Base-by-base conservation (phyloP, 2,113 vertebrate species). In the Herpetotheres cachinnans region DNA sequence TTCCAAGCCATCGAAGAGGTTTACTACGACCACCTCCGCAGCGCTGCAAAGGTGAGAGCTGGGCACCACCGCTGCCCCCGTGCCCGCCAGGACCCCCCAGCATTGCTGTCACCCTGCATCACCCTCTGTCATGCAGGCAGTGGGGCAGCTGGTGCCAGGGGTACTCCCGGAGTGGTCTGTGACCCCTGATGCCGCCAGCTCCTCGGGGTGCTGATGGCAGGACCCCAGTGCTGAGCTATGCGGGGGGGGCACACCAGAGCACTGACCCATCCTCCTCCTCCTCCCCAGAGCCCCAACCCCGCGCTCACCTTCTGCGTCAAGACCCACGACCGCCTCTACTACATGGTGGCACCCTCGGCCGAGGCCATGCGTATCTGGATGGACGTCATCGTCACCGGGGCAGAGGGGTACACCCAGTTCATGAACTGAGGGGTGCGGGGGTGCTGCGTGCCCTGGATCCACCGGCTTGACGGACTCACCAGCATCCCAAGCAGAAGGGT, bases 331-430 rank as follows among this genome's bases (percentile, higher is more conserved):
- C 98, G 99, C 27, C 98, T 99, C 4, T 99, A 99, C 98, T 99
- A 98, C 97, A 98, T 99, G 99, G 99, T 99, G 97, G 99, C 99
- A 0, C 99, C 99, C 0, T 99, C 99, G 0, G 98, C 99, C 0
- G 99, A 99, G 95, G 99, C 99, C 97, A 99, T 99, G 99, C 98
- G 99, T 88, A 99, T 99, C 94, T 99, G 99, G 99, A 99, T 99
- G 99, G 99, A 99, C 0, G 99, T 99, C 85, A 99, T 99, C 1
- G 99, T 99, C 86, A 99, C 99, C 0, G 99, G 99, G 30, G 99
- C 99, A 0, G 99, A 99, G 97, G 99, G 99, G 13, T 99, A 99
- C 97, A 99, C 99, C 2, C 99, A 99, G 98, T 99, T 99, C 98
- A 98, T 99, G 98, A 99, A 98, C 98, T 99, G 95, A 99, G 96